Evolutionary conservation across 2,113 vertebrate species (phyloP), one percentile per base, ranked within the genome.

Genomic region (Amia ocellicauda): DNA sequence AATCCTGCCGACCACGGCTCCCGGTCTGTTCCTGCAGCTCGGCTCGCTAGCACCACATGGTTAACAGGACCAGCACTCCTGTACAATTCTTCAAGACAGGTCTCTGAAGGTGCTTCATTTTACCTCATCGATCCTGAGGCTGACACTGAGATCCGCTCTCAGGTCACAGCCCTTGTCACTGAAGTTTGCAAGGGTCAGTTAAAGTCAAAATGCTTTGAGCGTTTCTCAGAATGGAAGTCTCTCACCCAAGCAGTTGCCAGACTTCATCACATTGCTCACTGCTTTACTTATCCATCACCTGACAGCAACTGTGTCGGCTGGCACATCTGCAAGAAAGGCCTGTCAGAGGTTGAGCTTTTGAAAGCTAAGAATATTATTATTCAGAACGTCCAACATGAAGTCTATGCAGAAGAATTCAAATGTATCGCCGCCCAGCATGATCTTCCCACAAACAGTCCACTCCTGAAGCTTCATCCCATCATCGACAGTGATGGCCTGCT

Each of bases 301-400:
- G 36, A 31, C 9, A 20, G 20, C 19, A 22, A 10, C 14, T 58
- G 57, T 58, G 31, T 42, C 3, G 57, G 57, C 40, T 58, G 57
- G 57, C 57, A 42, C 11, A 23, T 58, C 20, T 58, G 57, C 16
- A 58, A 42, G 20, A 23, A 42, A 42, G 36, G 57, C 16, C 9
- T 42, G 7, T 42, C 57, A 36, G 16, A 19, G 16, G 9, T 11
- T 22, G 36, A 58, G 1, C 19, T 58, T 23, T 9, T 36, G 19
- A 42, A 42, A 11, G 57, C 57, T 41, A 40, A 42, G 22, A n/a
- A 58, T 24, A 16, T n/a, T 11, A 57, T 29, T 10, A 29, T 57
- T 10, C 9, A 29, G 7, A 28, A 27, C 29, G 26, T 57, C 13
- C 55, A 57, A 16, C 14, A 16, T 7, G 10, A 57, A 4, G 29